These are phyloP conservation scores for Cercopithecus mona DNA, from an alignment of 2,113 vertebrate genomes.

Conservation along the genomic window DNA sequence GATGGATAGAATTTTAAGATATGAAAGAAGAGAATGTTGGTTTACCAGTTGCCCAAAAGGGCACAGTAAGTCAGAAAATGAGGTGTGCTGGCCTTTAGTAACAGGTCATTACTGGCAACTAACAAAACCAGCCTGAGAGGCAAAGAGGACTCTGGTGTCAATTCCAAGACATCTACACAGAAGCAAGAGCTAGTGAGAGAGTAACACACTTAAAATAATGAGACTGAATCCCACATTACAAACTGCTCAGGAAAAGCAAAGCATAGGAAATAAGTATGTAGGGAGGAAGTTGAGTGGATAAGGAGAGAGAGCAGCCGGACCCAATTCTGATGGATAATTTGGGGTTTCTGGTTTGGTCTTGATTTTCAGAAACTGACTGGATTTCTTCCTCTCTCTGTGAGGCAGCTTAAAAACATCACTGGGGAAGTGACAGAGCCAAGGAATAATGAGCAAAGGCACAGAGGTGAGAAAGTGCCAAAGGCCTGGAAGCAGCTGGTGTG, in stretches of 20 bases:
- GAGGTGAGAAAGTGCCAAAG: neutral
- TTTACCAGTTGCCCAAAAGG: neutral
- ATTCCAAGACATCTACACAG: neutral
- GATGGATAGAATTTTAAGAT: neutral
- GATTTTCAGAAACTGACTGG: neutral
- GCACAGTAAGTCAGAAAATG: neutral
- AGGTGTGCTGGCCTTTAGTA: neutral
- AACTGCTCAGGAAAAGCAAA: neutral
- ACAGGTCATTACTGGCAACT: neutral
- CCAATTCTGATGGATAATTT: neutral
- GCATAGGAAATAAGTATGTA: rapidly evolving
- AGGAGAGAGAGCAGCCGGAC: neutral
- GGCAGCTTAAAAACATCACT: neutral
- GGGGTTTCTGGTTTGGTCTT: neutral
- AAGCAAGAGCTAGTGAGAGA: neutral
- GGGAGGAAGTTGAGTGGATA: neutral
- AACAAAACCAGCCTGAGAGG: neutral
- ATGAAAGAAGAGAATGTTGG: neutral
- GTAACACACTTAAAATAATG: no score
- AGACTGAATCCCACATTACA: neutral
- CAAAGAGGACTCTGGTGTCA: neutral
- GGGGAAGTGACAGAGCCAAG: neutral
- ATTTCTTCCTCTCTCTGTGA: neutral
- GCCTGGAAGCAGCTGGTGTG: neutral
- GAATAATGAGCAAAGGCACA: neutral